A percentile compares a stretch with the other conserved stretches of the same genome.
Evolutionary conservation across 2,113 vertebrate species (phyloP).

Genomic region (Chascanopsetta lugubris): DNA sequence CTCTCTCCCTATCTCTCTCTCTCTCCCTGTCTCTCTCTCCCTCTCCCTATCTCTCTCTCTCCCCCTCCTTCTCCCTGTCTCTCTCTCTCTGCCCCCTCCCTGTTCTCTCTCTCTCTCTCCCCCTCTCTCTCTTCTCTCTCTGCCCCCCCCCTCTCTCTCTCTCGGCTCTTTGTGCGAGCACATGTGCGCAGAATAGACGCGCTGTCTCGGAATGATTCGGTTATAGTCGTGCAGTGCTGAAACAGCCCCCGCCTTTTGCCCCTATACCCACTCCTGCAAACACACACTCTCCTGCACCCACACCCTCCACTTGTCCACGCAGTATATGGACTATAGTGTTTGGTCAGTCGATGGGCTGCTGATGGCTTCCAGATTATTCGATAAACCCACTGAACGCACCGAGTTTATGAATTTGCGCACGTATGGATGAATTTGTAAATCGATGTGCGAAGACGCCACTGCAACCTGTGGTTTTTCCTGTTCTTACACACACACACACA

Average conservation of each 20-base stretch:
- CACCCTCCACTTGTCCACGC: conserved; percentile 14
- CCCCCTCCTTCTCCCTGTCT: conserved; percentile 14
- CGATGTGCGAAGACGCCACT: conserved; percentile 42
- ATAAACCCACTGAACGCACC: conserved; percentile 45
- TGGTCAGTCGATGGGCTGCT: conserved; percentile 53
- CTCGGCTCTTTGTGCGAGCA: conserved; percentile 66
- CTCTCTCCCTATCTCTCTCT: too few relatives aligned
- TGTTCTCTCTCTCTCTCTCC: conserved; percentile 30
- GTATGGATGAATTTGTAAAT: conserved; percentile 53
- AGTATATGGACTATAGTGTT: conserved; percentile 27
- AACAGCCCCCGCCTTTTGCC: conserved; percentile 6
- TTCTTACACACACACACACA: conserved; percentile 6
- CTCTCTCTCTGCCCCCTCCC: conserved; percentile 16
- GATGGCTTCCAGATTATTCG: conserved; percentile 63
- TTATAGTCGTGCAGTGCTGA: conserved; percentile 44
- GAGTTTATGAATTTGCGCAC: conserved; percentile 35
- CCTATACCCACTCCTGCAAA: conserved; percentile 15
- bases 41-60: not conserved
- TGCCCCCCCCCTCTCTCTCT: conserved; percentile 35
- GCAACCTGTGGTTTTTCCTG: conserved; percentile 58
- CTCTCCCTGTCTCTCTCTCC: too few relatives aligned
- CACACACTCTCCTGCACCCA: conserved; percentile 9
- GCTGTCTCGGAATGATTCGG: conserved; percentile 75
- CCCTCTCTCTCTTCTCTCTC: conserved; percentile 12
- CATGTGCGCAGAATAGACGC: conserved; percentile 69